Conservation (phyloP, 2,888 invertebrate genomes). For the Epinotia bilunana region DNA sequence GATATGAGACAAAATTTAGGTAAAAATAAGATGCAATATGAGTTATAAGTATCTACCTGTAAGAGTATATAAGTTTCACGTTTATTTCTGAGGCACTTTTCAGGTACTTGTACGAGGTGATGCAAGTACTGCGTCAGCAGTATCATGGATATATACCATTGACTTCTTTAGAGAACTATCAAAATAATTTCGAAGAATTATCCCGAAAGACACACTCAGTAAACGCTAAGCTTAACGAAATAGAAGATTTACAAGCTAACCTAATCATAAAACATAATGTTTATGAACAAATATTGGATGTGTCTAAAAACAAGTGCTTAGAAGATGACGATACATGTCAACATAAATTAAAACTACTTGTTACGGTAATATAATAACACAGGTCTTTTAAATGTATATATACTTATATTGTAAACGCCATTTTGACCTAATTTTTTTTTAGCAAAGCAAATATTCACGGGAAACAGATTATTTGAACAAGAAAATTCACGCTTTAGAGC, state of each 20-base stretch:
- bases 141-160: conserved; percentile 76
- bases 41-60: background rate
- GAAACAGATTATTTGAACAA: conserved; percentile 66
- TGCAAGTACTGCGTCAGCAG: conserved; percentile 72
- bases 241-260: conserved; percentile 68
- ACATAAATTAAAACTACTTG: conserved; percentile 68
- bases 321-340: conserved; percentile 65
- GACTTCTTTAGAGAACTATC: conserved; percentile 69
- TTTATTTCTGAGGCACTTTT: conserved; percentile 47
- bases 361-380: conserved; percentile 58
- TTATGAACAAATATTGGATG: conserved; percentile 71
- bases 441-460: conserved; percentile 66
- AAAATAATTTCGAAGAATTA: conserved; percentile 66
- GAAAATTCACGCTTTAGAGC: conserved; percentile 64
- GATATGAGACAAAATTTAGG: conserved; percentile 76
- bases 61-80: too few species aligned
- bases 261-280: conserved; percentile 72
- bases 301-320: conserved; percentile 67
- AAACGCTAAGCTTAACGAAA: conserved; percentile 69
- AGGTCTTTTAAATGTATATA: too few species aligned
- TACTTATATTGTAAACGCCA: too few species aligned
- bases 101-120: conserved; percentile 72
- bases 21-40: conserved; percentile 48
- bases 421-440: conserved; percentile 44
- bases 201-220: conserved; percentile 62